Evolutionary conservation across 2,797 vertebrate species (phyloP), one percentile per base, ranked within the genome.

Genomic region (Yasuhikotakia modesta): DNA sequence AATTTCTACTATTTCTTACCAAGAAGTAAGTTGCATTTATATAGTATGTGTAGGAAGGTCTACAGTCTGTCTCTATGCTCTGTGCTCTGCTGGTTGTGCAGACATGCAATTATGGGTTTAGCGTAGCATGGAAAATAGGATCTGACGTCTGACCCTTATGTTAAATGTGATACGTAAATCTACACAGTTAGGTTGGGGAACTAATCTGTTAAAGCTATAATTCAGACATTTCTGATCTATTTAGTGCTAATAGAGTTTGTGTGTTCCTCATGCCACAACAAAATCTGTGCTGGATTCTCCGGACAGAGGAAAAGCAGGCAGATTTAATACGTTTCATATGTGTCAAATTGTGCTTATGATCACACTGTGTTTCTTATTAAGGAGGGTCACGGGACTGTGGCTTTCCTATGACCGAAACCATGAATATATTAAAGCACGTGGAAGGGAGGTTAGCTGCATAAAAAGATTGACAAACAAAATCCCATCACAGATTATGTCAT

Each of bases 121-220:
- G 66, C 58, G 84, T 60, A 80, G 63, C 81, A 13, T 60, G 27
- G 22, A 66, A 76, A 83, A 80, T 48, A 17, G 43, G 55, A 75
- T 69, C 75, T 79, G 75, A 78, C 68, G 22, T 69, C 50, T 84
- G 80, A 82, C 78, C 78, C 57, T 43, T 65, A 52, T 61, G 65
- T 48, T 77, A 76, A 73, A 78, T 76, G 61, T 61, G 21, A 68
- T 64, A 43, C 68, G 70, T 55, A 71, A 73, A 79, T 73, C 52
- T 12, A 8, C 30, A 46, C 65, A 21, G 43, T 70, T 64, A 76
- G 63, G 68, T 22, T n/a, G 69, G 63, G 65, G 35, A 43, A 45
- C 66, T 19, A 46, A 53, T 76, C 12, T 35, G 24, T 76, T 68
- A 32, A 6, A 22, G 35, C 32, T 30, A 17, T 12, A 32, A 32